Base-by-base conservation (phyloP, 64 coral and sea anemone species). In the Exaiptasia diaphana region DNA sequence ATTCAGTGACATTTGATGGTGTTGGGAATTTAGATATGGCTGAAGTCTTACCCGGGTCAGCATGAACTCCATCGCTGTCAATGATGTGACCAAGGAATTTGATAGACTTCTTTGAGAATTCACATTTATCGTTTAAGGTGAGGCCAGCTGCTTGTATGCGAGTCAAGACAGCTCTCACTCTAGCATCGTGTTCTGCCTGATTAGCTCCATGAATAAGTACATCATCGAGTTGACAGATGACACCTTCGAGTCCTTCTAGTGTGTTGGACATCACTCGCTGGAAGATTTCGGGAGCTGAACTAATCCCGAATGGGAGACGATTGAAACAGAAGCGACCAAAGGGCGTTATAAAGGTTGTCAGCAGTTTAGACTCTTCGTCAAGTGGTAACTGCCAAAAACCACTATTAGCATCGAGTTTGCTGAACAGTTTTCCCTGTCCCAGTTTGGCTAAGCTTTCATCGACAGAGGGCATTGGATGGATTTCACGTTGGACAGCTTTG, bases 211-310 rank as follows among this genome's bases (percentile, higher is more conserved):
- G 77, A 12, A 80, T 42, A 10, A 80, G 77, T 18, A 80, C 35
- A 41, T 80, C 73, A 48, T 80, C 77, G 54, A 80, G 41, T 15
- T 80, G 57, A 38, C 75, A 59, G 52, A 78, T 36, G 52, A 53
- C 46, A 23, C 53, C 53, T 29, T 78, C 74, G 26, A 50, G 39
- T 13, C 64, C 46, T 27, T 82, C 79, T 17, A 83, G 50, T 25
- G 71, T 50, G 18, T 5, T 53, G 37, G 80, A 83, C 65, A 83
- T 83, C 34, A 48, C 71, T 12, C 41, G 44, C 29, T 82, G 39
- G 31, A 82, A 82, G 4, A 71, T 68, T 42, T 82, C 79, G 5
- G 59, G 60, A 2, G 53, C 79, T 1, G 60, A 68, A 15, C 79
- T 82, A 5, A 82, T 68, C 3, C 79, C 21, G 41, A 82, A 82